phyloP scores from a whole-genome alignment of 1,140 invertebrate species.

The Eurosta solidaginis region DNA sequence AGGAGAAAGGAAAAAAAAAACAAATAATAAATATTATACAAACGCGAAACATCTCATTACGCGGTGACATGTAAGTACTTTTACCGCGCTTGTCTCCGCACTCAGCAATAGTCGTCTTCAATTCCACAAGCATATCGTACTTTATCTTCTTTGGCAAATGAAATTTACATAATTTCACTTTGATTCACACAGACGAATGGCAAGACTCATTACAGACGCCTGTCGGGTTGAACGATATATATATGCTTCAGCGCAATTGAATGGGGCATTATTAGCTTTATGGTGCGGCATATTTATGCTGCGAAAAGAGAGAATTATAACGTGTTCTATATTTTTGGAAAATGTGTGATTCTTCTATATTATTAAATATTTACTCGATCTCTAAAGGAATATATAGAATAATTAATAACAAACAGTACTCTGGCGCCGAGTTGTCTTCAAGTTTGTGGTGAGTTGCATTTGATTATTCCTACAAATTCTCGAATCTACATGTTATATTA shows the following conservation, averaged over 20 bases:
- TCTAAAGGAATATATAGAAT: too few species aligned
- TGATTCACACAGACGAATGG: slow-evolving; percentile 22
- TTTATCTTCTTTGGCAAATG: not conserved
- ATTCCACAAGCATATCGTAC: not conserved
- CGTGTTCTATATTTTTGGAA: too few species aligned
- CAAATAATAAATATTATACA: not conserved
- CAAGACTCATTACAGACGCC: slow-evolving; percentile 2
- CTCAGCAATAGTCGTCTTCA: not conserved
- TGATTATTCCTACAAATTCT: too few species aligned
- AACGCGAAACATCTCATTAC: slow-evolving; percentile 20
- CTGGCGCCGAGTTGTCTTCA: too few species aligned
- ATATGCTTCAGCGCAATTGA: not conserved
- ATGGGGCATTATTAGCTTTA: not conserved
- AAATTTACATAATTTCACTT: slow-evolving; percentile 28
- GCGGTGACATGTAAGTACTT: not conserved
- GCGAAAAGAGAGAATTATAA: too few species aligned
- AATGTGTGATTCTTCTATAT: too few species aligned
- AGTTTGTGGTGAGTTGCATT: too few species aligned
- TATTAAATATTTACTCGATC: too few species aligned
- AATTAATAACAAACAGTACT: too few species aligned
- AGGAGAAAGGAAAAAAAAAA: not conserved
- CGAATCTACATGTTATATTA: too few species aligned
- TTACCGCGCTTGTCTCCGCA: not conserved
- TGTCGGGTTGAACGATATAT: not conserved
- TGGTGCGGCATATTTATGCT: not conserved